Base-by-base conservation (phyloP, 2,888 invertebrate species). In the Lingula anatina region DNA sequence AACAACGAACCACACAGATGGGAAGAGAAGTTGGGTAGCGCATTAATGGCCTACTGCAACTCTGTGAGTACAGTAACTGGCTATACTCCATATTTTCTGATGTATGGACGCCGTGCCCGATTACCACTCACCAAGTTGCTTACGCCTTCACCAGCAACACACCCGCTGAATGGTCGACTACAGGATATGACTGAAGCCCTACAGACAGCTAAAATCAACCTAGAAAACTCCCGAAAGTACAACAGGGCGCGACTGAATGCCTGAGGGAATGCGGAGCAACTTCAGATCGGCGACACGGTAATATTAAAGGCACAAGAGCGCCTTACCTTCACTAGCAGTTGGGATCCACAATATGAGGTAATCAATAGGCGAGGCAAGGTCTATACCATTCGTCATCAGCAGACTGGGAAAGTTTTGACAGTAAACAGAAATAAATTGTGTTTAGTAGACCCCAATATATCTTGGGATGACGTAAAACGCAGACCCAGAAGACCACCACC, bases 11-110 rank as follows among this genome's bases (percentile, higher is more conserved):
- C 37, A 3, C 9, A 15, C 36, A 12, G 9, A 21, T 50, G 47
- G 47, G 36, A 50, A 31, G 38, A 47, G 25, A 12, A 42, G 9
- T 23, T 47, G 27, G 7, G 21, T 12, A 38, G 42, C 23, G 42
- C 24, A 18, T 28, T 50, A 24, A 12, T 31, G 3, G 42, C 47
- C 23, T 43, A 50, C 26, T 42, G 43, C 2, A 50, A n/a, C 5
- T 24, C 24, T 24, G 46, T 42, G 9, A 23, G 23, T 24, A 23
- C 43, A 3, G 21, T 23, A n/a, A 43, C 48, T 3, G 31, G 43
- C 9, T 50, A 24, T 28, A 42, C 41, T n/a, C 50, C 50, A 28
- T 47, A 25, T 36, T 50, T 36, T 26, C 28, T 50, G n/a, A 3
- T 50, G 27, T 47, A 44, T 25, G 37, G 50, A 1, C 15, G 42